Conservation (phyloP, 2,113 vertebrate genomes). For the Colaptes auratus region DNA sequence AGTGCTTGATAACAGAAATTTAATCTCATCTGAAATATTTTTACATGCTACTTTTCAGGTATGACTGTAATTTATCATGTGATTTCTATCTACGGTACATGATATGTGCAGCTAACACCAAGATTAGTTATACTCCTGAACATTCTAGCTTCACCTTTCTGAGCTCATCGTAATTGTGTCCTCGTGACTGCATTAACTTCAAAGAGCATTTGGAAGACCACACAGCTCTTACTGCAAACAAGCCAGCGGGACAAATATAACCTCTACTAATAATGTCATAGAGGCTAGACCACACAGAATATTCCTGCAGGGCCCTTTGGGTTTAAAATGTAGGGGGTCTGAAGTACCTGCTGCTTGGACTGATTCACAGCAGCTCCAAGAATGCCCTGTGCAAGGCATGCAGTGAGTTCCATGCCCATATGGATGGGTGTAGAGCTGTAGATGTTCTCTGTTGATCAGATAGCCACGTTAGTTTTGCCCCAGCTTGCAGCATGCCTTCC, state of each 20-base stretch:
- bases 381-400: background rate
- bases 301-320: constrained; percentile 37
- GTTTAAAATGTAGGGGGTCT: constrained; percentile 62
- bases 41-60: background rate
- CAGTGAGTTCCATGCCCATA: background rate
- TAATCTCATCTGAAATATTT: background rate
- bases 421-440: constrained; percentile 43
- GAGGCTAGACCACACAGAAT: constrained; percentile 47
- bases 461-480: constrained; percentile 17
- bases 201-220: constrained; percentile 42
- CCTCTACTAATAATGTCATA: background rate
- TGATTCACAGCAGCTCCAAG: background rate
- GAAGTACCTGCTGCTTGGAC: background rate
- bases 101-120: background rate
- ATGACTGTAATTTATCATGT: background rate
- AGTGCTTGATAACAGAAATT: background rate
- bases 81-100: background rate
- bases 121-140: fast-evolving
- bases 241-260: constrained; percentile 45
- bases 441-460: constrained; percentile 35
- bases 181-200: constrained; percentile 14
- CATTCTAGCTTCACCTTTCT: background rate
- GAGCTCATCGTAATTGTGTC: background rate
- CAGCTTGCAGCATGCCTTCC: constrained; percentile 37
- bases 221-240: constrained; percentile 37